A percentile compares a stretch with the other conserved stretches of the same genome.
These are phyloP conservation scores for Poeciliopsis turneri DNA, from an alignment of 2,797 vertebrate genomes.

Conservation along the genomic window DNA sequence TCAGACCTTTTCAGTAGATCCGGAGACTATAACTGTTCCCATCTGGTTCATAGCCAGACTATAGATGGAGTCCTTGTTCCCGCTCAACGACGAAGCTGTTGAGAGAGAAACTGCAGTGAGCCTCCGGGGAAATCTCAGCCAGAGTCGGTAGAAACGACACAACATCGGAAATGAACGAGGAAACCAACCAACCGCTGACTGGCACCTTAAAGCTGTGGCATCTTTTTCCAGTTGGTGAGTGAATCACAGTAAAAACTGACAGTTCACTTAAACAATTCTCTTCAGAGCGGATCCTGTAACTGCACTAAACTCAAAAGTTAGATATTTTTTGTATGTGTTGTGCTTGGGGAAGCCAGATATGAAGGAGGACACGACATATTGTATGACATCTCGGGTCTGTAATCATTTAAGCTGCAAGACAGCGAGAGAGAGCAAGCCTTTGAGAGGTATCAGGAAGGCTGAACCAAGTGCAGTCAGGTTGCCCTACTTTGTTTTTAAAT, in stretches of 20 bases:
- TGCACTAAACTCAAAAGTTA: not conserved
- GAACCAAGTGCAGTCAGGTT: not conserved
- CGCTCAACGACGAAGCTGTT: slow-evolving; percentile 96
- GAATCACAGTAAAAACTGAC: not conserved
- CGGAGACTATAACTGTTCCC: slow-evolving; percentile 98
- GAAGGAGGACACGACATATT: not conserved
- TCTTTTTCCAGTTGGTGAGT: not conserved
- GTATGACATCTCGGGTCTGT: not conserved
- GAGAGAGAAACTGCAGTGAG: slow-evolving; percentile 22
- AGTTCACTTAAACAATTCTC: not conserved
- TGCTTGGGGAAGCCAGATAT: not conserved
- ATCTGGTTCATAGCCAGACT: slow-evolving; percentile 99
- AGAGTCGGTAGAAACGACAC: not conserved
- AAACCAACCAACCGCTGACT: not conserved
- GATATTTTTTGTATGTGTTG: not conserved
- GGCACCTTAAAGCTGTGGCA: not conserved
- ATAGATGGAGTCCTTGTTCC: slow-evolving; percentile 99
- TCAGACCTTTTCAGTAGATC: slow-evolving; percentile 96
- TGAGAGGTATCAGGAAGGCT: not conserved
- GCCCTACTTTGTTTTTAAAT: not conserved
- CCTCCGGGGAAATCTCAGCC: not conserved
- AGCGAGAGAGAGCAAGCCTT: too few relatives aligned
- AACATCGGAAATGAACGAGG: not conserved
- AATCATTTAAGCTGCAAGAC: not conserved
- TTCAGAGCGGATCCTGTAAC: not conserved